Conservation (phyloP, 2,113 vertebrate species). For the Callopanchax toddi region DNA sequence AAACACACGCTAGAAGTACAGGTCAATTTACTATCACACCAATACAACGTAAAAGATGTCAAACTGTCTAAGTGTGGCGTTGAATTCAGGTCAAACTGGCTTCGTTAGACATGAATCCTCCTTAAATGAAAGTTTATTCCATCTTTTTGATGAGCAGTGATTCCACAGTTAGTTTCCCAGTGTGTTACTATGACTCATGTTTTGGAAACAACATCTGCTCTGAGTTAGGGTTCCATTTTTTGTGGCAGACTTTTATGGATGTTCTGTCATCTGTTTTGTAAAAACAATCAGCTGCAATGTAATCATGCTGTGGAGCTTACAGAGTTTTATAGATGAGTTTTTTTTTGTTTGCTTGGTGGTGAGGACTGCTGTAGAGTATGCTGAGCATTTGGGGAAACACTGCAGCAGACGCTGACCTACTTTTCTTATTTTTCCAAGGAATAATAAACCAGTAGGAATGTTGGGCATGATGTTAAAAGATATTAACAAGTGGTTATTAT, state of each 20-base stretch:
- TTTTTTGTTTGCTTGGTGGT: not conserved
- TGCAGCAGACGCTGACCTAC: not conserved
- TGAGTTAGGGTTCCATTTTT: slow-evolving; percentile 41
- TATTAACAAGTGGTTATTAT: no score
- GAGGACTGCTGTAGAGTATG: not conserved
- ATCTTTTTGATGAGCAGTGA: not conserved
- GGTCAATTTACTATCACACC: no score
- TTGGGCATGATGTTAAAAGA: no score
- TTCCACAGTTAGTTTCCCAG: slow-evolving; percentile 9
- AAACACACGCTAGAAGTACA: no score
- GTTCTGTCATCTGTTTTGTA: slow-evolving; percentile 11
- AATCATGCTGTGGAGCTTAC: not conserved
- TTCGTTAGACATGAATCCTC: not conserved
- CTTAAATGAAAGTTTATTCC: not conserved
- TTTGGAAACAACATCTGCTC: slow-evolving; percentile 71
- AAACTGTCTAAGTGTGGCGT: not conserved
- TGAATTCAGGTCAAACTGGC: not conserved
- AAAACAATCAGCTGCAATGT: not conserved
- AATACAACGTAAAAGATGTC: not conserved
- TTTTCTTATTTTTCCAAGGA: slow-evolving; percentile 6
- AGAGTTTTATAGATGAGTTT: not conserved
- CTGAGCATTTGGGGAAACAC: not conserved
- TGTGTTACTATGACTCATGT: slow-evolving; percentile 58
- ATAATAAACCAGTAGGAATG: not conserved
- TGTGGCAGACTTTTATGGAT: slow-evolving; percentile 5